These are phyloP conservation scores for Mycteria americana DNA, from an alignment of 2,797 vertebrate species.

Conservation along the genomic window DNA sequence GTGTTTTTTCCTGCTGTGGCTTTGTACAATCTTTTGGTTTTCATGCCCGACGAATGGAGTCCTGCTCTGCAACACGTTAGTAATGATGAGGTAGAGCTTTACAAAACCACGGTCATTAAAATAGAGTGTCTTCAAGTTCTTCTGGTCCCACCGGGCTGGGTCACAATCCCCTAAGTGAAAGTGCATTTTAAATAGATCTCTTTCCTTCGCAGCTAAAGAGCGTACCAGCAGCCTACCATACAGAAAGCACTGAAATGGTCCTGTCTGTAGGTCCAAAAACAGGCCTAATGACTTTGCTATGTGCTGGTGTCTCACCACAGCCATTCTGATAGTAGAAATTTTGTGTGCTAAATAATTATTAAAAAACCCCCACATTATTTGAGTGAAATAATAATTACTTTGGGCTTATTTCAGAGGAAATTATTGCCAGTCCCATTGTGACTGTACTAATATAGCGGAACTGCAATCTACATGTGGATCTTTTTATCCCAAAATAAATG, in stretches of 20 bases:
- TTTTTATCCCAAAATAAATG: not conserved
- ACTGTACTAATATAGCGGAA: not conserved
- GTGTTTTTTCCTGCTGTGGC: not conserved
- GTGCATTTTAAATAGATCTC: not conserved
- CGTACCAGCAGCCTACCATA: not conserved
- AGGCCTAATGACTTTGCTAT: not conserved
- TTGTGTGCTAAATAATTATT: not conserved
- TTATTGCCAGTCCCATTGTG: not conserved
- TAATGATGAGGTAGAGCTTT: not conserved
- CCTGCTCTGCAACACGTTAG: not conserved
- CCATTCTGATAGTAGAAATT: not conserved
- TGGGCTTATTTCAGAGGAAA: not conserved
- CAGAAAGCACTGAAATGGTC: not conserved
- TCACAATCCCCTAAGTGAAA: not conserved
- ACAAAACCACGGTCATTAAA: not conserved
- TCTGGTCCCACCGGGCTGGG: not conserved
- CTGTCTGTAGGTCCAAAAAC: not conserved
- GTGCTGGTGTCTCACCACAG: not conserved
- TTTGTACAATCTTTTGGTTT: not conserved
- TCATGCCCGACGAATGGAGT: not conserved
- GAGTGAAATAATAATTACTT: not conserved
- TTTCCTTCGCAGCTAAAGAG: not conserved
- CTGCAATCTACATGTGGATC: not conserved
- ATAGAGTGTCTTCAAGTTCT: not conserved
- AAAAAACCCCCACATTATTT: not conserved